Evolutionary conservation across 2,797 vertebrate species (phyloP).

Genomic region (Falco novaeseelandiae): DNA sequence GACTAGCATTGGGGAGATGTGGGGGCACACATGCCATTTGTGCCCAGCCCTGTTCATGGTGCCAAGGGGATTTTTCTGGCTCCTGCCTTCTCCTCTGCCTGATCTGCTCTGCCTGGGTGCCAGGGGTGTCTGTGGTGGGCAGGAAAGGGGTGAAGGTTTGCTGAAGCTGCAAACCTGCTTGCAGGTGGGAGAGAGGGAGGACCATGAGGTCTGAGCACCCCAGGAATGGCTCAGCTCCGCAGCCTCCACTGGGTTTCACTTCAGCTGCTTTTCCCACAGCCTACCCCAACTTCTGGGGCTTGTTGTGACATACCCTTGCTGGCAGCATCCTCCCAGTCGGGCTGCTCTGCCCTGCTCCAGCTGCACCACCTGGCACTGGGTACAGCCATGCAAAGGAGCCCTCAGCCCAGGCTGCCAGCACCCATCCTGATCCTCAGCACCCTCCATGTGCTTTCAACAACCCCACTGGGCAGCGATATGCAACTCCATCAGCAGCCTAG

Average conservation of each 20-base stretch:
- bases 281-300: neutral
- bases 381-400: neutral
- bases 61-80: neutral
- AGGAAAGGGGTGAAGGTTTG: neutral
- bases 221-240: neutral
- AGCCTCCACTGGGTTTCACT: neutral
- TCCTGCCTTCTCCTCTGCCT: neutral
- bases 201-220: rapidly evolving
- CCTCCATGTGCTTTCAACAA: neutral
- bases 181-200: neutral
- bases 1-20: neutral
- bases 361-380: neutral
- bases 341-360: neutral
- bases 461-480: no score
- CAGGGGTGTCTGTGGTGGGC: neutral
- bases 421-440: neutral
- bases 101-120: neutral
- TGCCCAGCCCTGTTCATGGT: neutral
- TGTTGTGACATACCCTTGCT: rapidly evolving
- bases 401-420: neutral
- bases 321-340: neutral
- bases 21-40: neutral
- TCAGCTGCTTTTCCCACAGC: neutral
- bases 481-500: neutral
- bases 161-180: neutral